Evolutionary conservation across 2,797 vertebrate genomes (phyloP), one percentile per base, ranked within the genome.

Genomic region (Adrianichthys oophorus): DNA sequence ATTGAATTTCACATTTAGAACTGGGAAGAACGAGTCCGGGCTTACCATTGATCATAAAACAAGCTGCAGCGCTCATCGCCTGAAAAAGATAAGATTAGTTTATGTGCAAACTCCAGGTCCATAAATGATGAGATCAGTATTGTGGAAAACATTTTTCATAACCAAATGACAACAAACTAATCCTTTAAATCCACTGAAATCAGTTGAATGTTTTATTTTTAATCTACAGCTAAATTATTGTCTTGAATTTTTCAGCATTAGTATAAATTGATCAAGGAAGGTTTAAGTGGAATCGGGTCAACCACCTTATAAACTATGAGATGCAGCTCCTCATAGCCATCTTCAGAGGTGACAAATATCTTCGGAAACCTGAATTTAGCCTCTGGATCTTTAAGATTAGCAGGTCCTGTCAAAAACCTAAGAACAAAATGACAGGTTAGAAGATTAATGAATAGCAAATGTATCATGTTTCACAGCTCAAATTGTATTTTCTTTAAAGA

Each of bases 11-110:
- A 37, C 32, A 37, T 37, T 13, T 37, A 37, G 10, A 37, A 37
- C 32, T 3, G 10, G 12, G 32, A 37, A 13, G 10, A 37, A 37
- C 32, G 10, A 37, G 32, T 37, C 32, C 2, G 10, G 32, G 10
- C 32, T 91, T 85, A 98, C 98, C 95, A 63, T 93, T 94, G 70
- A 99, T 93, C 97, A 99, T 98, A 72, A 99, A 99, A 90, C 98
- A 99, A 65, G 95, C 95, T 6, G 95, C 95, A 23, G 97, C 98
- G 50, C 97, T 99, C 97, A 99, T 98, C 4, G 98, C 97, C 98
- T 99, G 87, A 10, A 81, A 83, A 52, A 84, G n/a, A 70, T 41
- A 56, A 78, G 37, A 62, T 65, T 16, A 48, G 56, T 17, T 37
- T 32, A 49, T 48, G 59, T 76, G 45, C 65, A 72, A 74, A 68